Evolutionary conservation across 2,113 vertebrate species (phyloP), one percentile per base, ranked within the genome.

Genomic region (Tyto alba): DNA sequence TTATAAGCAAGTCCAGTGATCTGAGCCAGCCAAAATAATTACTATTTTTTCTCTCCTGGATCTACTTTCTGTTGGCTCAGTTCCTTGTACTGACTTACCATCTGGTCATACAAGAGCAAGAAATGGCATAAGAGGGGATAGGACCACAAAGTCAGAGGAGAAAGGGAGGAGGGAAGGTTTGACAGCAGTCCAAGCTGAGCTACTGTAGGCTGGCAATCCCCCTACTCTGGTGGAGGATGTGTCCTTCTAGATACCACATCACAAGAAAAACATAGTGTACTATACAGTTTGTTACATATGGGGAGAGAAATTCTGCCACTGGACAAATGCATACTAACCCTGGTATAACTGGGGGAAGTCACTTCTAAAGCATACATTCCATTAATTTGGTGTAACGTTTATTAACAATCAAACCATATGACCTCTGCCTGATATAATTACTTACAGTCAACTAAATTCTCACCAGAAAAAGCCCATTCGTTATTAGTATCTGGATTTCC

Each of bases 21-120:
- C 26, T 32, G 41, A 83, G 76, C n/a, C 63, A 88, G 67, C 17
- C 59, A 95, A 90, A 96, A 77, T 74, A 90, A 95, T 86, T 80
- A 86, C 55, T 76, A 12, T 19, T 88, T 84, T 62, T 92, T 62
- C 60, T 75, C 83, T 90, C 79, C 67, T 79, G 81, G 66, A 94
- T 68, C 20, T 62, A 72, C 43, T 56, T 91, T 91, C 68, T 73
- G 34, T 85, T 95, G 83, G 95, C 94, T 83, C 32, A 41, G 32
- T 55, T 88, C 67, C 75, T 86, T 66, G 59, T 80, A 52, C 19
- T 67, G 63, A 73, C 75, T 83, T 83, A 66, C 83, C 79, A 95
- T 83, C 95, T 93, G 83, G 72, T 80, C 90, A 66, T 18, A 38
- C 11, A 59, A 66, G 63, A 55, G 50, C 50, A 92, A 69, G 57